Conservation (phyloP, 2,888 invertebrate species). For the Ptilodon capucinus region DNA sequence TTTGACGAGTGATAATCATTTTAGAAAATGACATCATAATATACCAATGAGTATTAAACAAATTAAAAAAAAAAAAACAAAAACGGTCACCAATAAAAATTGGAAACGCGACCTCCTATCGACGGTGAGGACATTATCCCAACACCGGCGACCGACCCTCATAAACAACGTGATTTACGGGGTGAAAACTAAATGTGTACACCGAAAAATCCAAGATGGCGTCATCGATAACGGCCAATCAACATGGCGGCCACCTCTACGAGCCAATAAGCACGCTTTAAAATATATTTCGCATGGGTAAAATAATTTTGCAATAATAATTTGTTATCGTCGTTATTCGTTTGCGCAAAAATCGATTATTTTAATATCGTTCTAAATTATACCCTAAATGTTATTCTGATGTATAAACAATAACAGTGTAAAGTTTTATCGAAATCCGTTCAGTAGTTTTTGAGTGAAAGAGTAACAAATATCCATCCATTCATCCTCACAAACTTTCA, state of each 20-base stretch:
- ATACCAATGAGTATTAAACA: no score
- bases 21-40: no score
- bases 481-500: no score
- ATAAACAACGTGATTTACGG: conserved; percentile 58
- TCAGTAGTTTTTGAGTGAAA: no score
- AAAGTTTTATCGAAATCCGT: no score
- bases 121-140: conserved; percentile 4
- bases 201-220: conserved; percentile 43
- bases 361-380: no score
- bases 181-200: conserved; percentile 20
- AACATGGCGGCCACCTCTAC: conserved; percentile 40
- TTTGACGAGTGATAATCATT: no score
- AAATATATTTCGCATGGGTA: conserved; percentile 27
- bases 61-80: neutral
- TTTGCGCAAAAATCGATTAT: no score
- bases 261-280: conserved; percentile 48
- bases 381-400: no score
- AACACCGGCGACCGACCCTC: conserved; percentile 38
- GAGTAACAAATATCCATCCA: no score
- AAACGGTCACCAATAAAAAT: conserved; percentile 8
- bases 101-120: neutral
- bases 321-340: no score
- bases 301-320: neutral
- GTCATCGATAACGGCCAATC: conserved; percentile 51
- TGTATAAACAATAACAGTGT: no score